A percentile compares a stretch with the other conserved stretches of the same genome.
Conservation (phyloP, 1,140 invertebrate genomes). For the Macrocentrus cingulum region DNA sequence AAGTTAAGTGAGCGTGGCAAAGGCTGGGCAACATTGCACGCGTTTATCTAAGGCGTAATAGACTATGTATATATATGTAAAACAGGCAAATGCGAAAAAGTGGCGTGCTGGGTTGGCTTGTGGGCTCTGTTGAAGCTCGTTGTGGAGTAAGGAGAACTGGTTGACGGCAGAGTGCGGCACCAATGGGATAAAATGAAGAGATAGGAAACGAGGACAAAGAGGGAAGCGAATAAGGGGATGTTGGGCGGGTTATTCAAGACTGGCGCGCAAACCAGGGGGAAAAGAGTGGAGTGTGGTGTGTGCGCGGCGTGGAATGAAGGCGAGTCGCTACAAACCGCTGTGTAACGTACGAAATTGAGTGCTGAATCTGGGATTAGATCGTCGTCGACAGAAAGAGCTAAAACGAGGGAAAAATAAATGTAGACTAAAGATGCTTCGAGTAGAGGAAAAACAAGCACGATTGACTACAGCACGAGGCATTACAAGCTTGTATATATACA, state of each 20-base stretch:
- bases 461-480: not conserved
- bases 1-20: constrained; percentile 32
- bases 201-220: constrained; percentile 22
- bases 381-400: constrained; percentile 11
- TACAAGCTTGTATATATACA: no score
- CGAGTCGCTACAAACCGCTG: constrained; percentile 45
- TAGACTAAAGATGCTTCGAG: constrained; percentile 1
- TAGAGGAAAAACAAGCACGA: not conserved
- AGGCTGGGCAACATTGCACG: constrained; percentile 24
- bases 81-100: constrained; percentile 12
- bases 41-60: no score
- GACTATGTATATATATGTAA: constrained; percentile 14
- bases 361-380: constrained; percentile 57
- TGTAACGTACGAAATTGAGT: constrained; percentile 60
- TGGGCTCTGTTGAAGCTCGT: not conserved
- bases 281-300: constrained; percentile 8
- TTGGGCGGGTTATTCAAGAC: constrained; percentile 19
- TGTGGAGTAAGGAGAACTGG: not conserved
- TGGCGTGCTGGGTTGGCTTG: constrained; percentile 18
- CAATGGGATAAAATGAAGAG: constrained; percentile 28
- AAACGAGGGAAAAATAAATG: not conserved
- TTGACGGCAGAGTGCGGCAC: not conserved
- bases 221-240: not conserved
- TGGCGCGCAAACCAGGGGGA: constrained; percentile 12
- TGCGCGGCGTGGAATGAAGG: constrained; percentile 18